Base-by-base conservation (phyloP, 2,797 vertebrate genomes). In the Mus caroli region DNA sequence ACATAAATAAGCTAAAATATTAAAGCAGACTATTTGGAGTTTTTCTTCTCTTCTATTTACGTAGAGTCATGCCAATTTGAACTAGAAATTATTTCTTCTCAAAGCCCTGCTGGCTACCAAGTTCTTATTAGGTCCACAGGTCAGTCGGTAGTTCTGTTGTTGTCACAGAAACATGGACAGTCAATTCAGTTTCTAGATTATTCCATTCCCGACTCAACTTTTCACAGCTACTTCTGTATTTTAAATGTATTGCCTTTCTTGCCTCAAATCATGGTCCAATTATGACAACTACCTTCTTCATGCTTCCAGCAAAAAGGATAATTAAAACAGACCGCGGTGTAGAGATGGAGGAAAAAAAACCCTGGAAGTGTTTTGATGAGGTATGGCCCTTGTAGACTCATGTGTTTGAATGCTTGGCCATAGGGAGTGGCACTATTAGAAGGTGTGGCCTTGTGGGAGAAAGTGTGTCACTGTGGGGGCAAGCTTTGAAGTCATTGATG, bases 1-100 rank as follows among this genome's bases (percentile, higher is more conserved):
- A 73, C 20, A 24, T 24, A 11, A 73, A 43, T 73, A 73, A 40
- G 37, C 37, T 54, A 82, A 82, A 62, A 82, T 76, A 20, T 52
- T 46, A 76, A 46, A 76, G 43, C 22, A 78, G 14, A 52, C 26
- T 50, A 52, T 78, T 31, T 76, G 13, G 14, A 31, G 17, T 40
- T 88, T 71, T 88, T 69, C 31, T 3, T 76, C 24, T 76, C 24
- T 76, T 78, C 26, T 67, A 10, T 69, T 76, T 52, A 40, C 14
- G n/a, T 71, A 43, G n/a, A 96, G 54, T 37, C 37, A 64, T 64
- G 34, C 37, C 71, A 50, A 31, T 46, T 69, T 89, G 52, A 71
- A 77, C 5, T 71, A 75, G 52, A 82, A 96, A 69, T 86, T 80
- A 56, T 90, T 80, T 91, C 43, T 90, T 14, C 46, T 76, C 82